These are phyloP conservation scores for Erpornis zantholeuca DNA, from an alignment of 2,113 vertebrate genomes.

Conservation along the genomic window DNA sequence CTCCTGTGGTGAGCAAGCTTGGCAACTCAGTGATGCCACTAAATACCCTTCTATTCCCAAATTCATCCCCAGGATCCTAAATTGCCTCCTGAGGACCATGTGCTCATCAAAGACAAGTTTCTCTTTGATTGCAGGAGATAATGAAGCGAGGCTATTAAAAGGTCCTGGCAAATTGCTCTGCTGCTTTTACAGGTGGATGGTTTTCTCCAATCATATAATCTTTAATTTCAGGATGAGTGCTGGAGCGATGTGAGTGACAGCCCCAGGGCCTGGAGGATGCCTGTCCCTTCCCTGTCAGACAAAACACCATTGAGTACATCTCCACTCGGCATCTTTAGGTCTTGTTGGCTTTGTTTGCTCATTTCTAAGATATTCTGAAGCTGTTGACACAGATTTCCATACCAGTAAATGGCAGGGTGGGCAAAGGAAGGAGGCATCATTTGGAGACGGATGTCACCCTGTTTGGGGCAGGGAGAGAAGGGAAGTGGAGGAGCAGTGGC, in stretches of 20 bases:
- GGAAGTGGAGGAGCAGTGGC: background rate
- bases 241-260: background rate
- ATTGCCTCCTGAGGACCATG: background rate
- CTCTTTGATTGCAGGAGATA: background rate
- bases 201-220: background rate
- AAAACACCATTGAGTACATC: accelerated
- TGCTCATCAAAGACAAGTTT: background rate
- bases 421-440: background rate
- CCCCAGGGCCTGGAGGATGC: background rate
- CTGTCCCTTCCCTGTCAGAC: background rate
- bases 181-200: background rate
- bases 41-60: background rate
- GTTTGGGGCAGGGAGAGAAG: background rate
- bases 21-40: accelerated
- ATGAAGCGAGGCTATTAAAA: background rate
- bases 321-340: accelerated
- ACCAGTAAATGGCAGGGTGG: background rate
- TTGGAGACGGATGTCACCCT: background rate
- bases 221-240: background rate
- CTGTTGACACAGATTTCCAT: background rate
- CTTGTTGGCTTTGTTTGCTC: background rate
- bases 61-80: background rate
- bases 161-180: background rate
- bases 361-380: background rate
- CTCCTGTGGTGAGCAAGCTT: background rate